These are phyloP conservation scores for Steinernema feltiae DNA, from an alignment of 1,140 invertebrate species.

Conservation along the genomic window DNA sequence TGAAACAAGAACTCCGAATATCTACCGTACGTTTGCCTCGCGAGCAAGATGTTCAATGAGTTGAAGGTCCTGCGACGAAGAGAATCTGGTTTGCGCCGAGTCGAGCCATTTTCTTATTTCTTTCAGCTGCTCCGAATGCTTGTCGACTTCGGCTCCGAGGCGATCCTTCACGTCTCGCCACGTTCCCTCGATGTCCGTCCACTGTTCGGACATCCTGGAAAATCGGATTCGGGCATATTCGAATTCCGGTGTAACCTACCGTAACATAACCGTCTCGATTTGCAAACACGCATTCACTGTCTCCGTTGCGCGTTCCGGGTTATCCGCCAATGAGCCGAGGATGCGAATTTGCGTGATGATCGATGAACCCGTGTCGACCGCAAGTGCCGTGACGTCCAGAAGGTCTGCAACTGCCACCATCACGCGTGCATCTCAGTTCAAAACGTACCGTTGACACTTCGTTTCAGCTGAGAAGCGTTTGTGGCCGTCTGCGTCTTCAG, in stretches of 20 bases:
- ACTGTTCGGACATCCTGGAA: constrained; percentile 66
- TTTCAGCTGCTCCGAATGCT: constrained; percentile 66
- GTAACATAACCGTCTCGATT: constrained; percentile 53
- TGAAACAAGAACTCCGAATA: not conserved
- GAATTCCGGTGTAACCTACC: constrained; percentile 26
- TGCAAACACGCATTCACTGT: constrained; percentile 43
- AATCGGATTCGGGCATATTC: constrained; percentile 15
- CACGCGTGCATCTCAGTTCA: not conserved
- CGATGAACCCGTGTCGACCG: constrained; percentile 45
- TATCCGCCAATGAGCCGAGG: constrained; percentile 49
- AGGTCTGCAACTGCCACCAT: constrained; percentile 30
- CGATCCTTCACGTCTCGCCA: constrained; percentile 57
- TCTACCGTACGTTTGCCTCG: not conserved
- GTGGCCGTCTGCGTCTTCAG: constrained; percentile 8
- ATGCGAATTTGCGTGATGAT: constrained; percentile 50
- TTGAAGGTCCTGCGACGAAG: not conserved
- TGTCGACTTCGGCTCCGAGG: constrained; percentile 62
- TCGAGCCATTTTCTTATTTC: constrained; percentile 62
- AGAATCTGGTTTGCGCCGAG: not conserved
- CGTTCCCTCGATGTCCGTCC: constrained; percentile 65
- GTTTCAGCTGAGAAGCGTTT: constrained; percentile 22
- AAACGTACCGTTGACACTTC: not conserved
- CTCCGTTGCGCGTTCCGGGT: constrained; percentile 44
- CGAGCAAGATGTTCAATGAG: not conserved
- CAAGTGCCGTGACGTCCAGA: constrained; percentile 41